Base-by-base conservation (phyloP, 2,113 vertebrate species). In the Dasypus novemcinctus region DNA sequence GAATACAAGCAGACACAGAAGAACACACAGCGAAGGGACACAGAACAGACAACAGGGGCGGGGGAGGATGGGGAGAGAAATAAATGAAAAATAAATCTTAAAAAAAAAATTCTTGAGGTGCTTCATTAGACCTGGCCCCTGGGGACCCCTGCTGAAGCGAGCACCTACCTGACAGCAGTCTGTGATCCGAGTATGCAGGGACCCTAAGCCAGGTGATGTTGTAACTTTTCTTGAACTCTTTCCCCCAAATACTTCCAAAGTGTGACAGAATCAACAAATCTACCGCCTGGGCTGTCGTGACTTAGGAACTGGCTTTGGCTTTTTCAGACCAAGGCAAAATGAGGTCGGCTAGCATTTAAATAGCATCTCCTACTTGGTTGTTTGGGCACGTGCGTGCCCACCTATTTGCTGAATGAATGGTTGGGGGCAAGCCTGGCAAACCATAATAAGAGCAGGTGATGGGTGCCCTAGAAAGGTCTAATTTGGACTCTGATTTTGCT, bases 111-210 rank as follows among this genome's bases (percentile, higher is more conserved):
- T 72, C 33, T 9, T 13, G 11, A 63, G 46, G 74, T 25, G 36
- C 41, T 52, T 63, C 14, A 0, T 41, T 86, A 33, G 46, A 10
- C 49, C 64, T 46, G 27, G 43, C 25, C 29, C 21, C 20, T 11
- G 3, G n/a, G 33, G 13, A n/a, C 12, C 6, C 5, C 36, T 27
- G 46, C 0, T 0, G 18, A n/a, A 9, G 52, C 13, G 31, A 41
- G 41, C 29, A 2, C 64, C 57, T 71, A 1, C 9, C 0, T 18
- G 7, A 20, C 0, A 2, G 41, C 5, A 3, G 13, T 1, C 17
- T 27, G 2, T 61, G 23, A 38, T 81, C 23, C 0, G 0, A 21
- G 92, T 13, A 15, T 11, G 52, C 38, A 75, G 79, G 57, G 63
- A 25, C n/a, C 66, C 38, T 0, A 4, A 33, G 38, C 78, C 33